phyloP scores from a whole-genome alignment of 2,888 invertebrate genomes.

The Beris chalybata region DNA sequence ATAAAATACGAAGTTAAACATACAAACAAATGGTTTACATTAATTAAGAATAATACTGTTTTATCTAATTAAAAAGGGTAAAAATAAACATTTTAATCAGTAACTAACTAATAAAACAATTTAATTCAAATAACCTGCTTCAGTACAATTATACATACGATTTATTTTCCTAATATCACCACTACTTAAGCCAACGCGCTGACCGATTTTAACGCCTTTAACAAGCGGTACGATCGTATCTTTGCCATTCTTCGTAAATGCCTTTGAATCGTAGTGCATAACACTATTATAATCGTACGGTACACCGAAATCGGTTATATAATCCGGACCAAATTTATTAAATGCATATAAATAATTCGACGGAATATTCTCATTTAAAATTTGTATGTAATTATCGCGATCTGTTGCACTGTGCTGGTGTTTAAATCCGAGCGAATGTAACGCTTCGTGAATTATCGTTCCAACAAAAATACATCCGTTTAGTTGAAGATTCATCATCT shows the following conservation, averaged over 20 bases:
- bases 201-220: slow-evolving; percentile 45
- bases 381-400: slow-evolving; percentile 68
- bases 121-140: background rate
- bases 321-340: slow-evolving; percentile 62
- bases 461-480: slow-evolving; percentile 51
- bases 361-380: slow-evolving; percentile 56
- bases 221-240: slow-evolving; percentile 66
- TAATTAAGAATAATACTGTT: no score
- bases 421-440: slow-evolving; percentile 77
- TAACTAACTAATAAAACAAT: slow-evolving; percentile 43
- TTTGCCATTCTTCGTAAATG: slow-evolving; percentile 70
- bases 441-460: slow-evolving; percentile 74
- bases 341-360: slow-evolving; percentile 69
- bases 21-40: no score
- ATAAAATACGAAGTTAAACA: no score
- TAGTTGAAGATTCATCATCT: slow-evolving; percentile 47
- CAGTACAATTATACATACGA: slow-evolving; percentile 50
- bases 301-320: slow-evolving; percentile 65
- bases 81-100: no score
- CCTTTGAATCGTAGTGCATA: slow-evolving; percentile 75
- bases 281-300: slow-evolving; percentile 76
- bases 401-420: slow-evolving; percentile 79
- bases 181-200: slow-evolving; percentile 47
- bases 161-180: slow-evolving; percentile 46
- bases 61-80: no score